Base-by-base conservation (phyloP, 1,140 invertebrate genomes). In the Orussus abietinus region DNA sequence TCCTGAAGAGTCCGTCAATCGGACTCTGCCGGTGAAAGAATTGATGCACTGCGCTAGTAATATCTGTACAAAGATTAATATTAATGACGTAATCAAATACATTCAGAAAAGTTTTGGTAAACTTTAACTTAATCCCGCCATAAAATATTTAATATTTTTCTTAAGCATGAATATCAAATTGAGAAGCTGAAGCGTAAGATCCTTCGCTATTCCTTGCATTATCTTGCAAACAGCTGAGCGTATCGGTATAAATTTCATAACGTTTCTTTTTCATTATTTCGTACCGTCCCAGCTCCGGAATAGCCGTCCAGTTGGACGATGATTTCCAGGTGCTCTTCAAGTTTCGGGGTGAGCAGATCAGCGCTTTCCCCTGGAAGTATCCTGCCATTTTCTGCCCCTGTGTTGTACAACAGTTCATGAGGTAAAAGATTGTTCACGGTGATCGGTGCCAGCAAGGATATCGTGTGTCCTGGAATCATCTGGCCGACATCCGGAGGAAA, bases 301-400 rank as follows among this genome's bases (percentile, higher is more conserved):
- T 92, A 95, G 41, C 90, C 90, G 57, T 96, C 92, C 34, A 93
- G 63, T 25, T 81, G 79, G 30, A 95, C 78, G 37, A 74, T 77
- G 19, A 95, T 70, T 53, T 87, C 81, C 3, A 93, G 64, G 2
- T 77, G 69, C 42, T 85, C 77, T 12, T 80, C 81, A 1, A 86
- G 69, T 67, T 92, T 62, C 3, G 55, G 49, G 14, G 47, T 54
- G 21, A 72, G 64, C 14, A 72, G 42, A 57, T 72, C 58, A 4
- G 70, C 61, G 41, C 71, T 72, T 49, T 80, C 72, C 3, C 83
- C 82, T 34, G 87, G 77, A 55, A 76, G 72, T 6, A 92, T 79
- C 47, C 78, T 71, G 1, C 83, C 82, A 28, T 53, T 73, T 34
- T 72, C 74, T 5, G 59, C 59, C n/a, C 53, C 57, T n/a, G 80